Evolutionary conservation across 37 sponge, comb jelly and placozoan species (phyloP).

Genomic region (Oopsacas minuta): DNA sequence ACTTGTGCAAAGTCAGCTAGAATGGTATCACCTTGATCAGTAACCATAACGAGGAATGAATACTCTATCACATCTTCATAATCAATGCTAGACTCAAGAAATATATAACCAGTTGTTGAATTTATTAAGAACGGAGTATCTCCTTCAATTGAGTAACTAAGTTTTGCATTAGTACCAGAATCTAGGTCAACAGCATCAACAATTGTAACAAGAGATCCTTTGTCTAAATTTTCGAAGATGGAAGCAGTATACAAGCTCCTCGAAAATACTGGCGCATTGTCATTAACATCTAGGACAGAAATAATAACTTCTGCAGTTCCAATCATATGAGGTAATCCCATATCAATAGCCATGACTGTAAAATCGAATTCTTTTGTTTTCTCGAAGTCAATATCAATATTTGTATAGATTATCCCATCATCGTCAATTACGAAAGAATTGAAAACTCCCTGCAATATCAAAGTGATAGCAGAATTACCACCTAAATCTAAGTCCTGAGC

Average conservation of each 20-base stretch:
- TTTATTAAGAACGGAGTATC: not conserved
- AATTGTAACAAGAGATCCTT: not conserved
- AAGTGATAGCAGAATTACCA: not conserved
- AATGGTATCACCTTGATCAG: not conserved
- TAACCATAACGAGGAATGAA: not conserved
- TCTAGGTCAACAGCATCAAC: not conserved
- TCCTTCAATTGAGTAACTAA: not conserved
- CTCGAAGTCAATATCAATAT: not conserved
- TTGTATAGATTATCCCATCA: not conserved
- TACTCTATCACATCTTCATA: not conserved
- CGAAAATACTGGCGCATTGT: not conserved
- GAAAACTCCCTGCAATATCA: not conserved
- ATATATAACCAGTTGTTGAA: not conserved
- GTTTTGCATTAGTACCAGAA: not conserved
- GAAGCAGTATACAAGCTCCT: not conserved
- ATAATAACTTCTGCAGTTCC: not conserved
- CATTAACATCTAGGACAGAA: not conserved
- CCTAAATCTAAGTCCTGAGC: not conserved
- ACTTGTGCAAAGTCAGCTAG: not conserved
- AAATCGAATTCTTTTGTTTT: not conserved
- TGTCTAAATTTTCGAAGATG: not conserved
- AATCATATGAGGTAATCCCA: conserved; percentile 1
- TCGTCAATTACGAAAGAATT: not conserved
- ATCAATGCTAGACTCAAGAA: not conserved
- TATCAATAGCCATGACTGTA: not conserved